Base-by-base conservation (phyloP, 2,797 vertebrate species). In the Coregonus suidteri region DNA sequence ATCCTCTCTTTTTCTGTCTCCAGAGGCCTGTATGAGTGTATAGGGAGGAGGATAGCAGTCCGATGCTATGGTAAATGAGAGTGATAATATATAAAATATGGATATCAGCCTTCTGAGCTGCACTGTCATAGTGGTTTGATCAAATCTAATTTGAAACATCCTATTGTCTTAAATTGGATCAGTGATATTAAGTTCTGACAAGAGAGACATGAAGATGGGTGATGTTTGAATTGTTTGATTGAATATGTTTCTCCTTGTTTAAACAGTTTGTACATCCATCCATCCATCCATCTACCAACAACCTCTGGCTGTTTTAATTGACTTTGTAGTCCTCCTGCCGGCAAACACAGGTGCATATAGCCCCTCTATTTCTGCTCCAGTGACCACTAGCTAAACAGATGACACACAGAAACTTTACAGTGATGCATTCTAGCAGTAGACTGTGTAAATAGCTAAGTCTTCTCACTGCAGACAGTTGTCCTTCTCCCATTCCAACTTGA, bases 1-100 rank as follows among this genome's bases (percentile, higher is more conserved):
- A 81, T 86, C 47, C 73, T 64, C 37, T 77, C 76, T 81, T 78
- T 74, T 67, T 73, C 35, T 13, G 78, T 70, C 74, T 15, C 73
- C 78, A 34, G 78, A 67, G 20, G 75, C 34, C 73, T 71, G 25
- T 66, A 75, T 7, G 20, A 1, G 3, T 25, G 53, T 69, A 31
- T 56, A 20, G 62, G 70, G 65, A 73, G 67, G 64, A 65, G 65
- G 13, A 71, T 13, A 65, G 9, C 20, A 31, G 11, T 20, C 11
- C 3, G 59, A 7, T 25, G 59, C 20, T 62, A 20, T 62, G 59
- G 1, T 62, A 20, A 62, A 25, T 25, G 11, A 7, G 2, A 62
- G n/a, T n/a, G 59, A 25, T 62, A 9, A 62, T 62, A 25, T 1
- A 62, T 62, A 6, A 62, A 62, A 62, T 62, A 62, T 62, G 59